Base-by-base conservation (phyloP, 2,797 vertebrate genomes). In the Rallus crepitans region DNA sequence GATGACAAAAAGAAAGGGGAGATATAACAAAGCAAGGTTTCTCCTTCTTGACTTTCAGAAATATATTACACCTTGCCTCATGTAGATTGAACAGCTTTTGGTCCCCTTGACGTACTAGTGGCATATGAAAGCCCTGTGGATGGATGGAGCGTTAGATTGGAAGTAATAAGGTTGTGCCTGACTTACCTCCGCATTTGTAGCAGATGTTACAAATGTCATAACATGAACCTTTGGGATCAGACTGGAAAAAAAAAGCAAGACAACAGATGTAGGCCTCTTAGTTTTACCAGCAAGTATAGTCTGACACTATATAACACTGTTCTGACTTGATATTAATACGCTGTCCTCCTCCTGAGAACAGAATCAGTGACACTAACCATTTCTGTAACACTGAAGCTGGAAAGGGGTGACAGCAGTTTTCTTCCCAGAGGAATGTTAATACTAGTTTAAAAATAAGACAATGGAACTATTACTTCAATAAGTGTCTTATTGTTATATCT, bases 181-280 rank as follows among this genome's bases (percentile, higher is more conserved):
- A 97, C 95, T 98, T 97, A 96, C 93, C 93, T 97, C 93, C 53
- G 13, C 85, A 96, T 98, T 98, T 92, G 95, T 89, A 97, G 96
- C 97, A 98, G 97, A 97, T 98, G 97, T 97, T 96, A 95, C 93
- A 97, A 96, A 97, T 97, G 97, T 98, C 96, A 96, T 96, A 97
- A 97, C 94, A 96, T 92, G 96, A 97, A 97, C 96, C 96, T 97
- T 97, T 96, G 97, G 96, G 95, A 97, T 97, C 93, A 87, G 90
- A 65, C 59, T 95, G 83, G 79, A 31, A 35, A 59, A 60, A 60
- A 81, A 89, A 93, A 84, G 84, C 73, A 93, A 95, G 94, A 88
- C 93, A 96, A 95, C 97, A 97, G 94, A 97, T 96, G 93, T 94
- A 96, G 95, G 61, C 45, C 78, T 96, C 89, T 97, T 97, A 84